Evolutionary conservation across 2,113 vertebrate species (phyloP).

Genomic region (Anguilla rostrata): DNA sequence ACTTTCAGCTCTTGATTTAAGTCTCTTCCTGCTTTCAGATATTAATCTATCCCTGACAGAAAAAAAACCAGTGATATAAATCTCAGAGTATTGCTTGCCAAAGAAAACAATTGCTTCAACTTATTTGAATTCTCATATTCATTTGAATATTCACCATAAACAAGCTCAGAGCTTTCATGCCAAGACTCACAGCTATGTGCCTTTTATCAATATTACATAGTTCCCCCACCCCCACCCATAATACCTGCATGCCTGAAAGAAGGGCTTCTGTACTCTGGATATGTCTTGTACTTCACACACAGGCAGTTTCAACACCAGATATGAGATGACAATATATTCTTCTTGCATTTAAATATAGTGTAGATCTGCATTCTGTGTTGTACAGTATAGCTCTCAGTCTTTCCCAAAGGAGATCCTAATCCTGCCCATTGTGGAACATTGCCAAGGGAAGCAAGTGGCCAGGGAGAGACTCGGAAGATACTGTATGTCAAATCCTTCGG

Average conservation of each 20-base stretch:
- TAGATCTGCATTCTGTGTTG: not conserved
- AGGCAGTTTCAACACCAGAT: not conserved
- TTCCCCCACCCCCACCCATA: not conserved
- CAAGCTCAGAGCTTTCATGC: conserved; percentile 19
- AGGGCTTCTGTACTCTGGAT: conserved; percentile 10
- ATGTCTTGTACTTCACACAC: conserved; percentile 1
- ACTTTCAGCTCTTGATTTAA: conserved; percentile 16
- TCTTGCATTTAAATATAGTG: conserved; percentile 14
- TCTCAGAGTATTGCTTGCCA: conserved; percentile 28
- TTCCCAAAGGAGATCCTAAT: not conserved
- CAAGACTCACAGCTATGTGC: conserved; percentile 8
- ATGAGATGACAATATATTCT: conserved; percentile 20
- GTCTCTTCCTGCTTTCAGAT: conserved; percentile 17
- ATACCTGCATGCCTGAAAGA: conserved; percentile 3
- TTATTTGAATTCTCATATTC: conserved; percentile 19
- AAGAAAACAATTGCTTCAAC: conserved; percentile 27
- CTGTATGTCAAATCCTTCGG: not conserved
- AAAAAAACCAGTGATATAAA: conserved; percentile 23
- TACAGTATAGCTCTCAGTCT: not conserved
- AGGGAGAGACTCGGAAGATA: not conserved
- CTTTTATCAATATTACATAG: conserved; percentile 25
- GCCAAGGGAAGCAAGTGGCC: too few relatives aligned
- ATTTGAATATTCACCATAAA: conserved; percentile 29
- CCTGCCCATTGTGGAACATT: not conserved
- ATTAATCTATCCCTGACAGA: conserved; percentile 24